Percentiles rank a stretch among this genome's conserved stretches.
phyloP scores from a whole-genome alignment of 2,888 invertebrate genomes.

The Abrostola tripartita region DNA sequence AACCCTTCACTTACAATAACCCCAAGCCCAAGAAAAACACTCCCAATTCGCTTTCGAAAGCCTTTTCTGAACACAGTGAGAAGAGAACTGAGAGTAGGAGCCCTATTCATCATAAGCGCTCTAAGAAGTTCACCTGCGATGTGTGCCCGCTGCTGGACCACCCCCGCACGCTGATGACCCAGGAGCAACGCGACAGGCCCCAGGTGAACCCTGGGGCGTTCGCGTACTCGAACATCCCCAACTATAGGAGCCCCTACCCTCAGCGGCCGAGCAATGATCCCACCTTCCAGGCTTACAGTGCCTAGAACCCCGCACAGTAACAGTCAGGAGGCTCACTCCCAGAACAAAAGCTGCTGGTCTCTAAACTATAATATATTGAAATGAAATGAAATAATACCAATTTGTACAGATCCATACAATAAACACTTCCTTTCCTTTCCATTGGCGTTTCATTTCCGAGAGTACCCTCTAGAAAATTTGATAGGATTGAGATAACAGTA shows the following conservation, averaged over 20 bases:
- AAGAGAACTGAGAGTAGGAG: constrained; percentile 23
- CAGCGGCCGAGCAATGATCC: constrained; percentile 29
- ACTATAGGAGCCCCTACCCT: constrained; percentile 59
- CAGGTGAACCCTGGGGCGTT: constrained; percentile 55
- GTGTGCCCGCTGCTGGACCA: constrained; percentile 53
- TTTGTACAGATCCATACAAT: constrained; percentile 47
- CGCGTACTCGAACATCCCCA: constrained; percentile 57
- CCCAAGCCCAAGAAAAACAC: constrained; percentile 10
- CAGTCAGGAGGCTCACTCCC: background rate
- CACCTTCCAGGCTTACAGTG: constrained; percentile 1
- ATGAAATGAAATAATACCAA: constrained; percentile 19
- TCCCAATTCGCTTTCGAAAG: constrained; percentile 21
- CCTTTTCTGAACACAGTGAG: constrained; percentile 14
- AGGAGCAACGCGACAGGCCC: constrained; percentile 62
- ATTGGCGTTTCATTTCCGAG: constrained; percentile 54
- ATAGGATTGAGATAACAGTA: constrained; percentile 66
- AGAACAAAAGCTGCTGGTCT: constrained; percentile 36
- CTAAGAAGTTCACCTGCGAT: constrained; percentile 14
- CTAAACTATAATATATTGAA: background rate
- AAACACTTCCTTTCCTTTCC: constrained; percentile 44
- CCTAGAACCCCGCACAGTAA: background rate
- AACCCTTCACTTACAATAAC: background rate
- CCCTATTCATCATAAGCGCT: constrained; percentile 28
- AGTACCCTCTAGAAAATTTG: constrained; percentile 17
- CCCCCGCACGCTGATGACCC: constrained; percentile 54